phyloP scores from a whole-genome alignment of 1,140 invertebrate species.

The Stegodyphus mimosarum region DNA sequence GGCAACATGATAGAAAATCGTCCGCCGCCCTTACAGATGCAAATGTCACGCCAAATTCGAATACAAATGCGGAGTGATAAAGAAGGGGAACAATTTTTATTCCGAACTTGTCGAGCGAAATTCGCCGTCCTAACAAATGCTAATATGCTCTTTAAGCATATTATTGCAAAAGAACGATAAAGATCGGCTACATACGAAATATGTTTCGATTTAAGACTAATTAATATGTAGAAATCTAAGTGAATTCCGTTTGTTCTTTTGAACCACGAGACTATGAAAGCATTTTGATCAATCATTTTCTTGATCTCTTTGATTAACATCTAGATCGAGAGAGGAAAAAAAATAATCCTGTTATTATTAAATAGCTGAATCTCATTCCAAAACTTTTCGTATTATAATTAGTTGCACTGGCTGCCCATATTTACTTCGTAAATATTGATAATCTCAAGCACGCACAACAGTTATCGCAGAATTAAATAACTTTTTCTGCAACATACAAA shows the following conservation, averaged over 20 bases:
- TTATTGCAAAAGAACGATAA: slow-evolving; percentile 9
- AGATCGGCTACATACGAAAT: neutral
- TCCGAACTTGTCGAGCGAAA: neutral
- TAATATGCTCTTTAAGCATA: slow-evolving; percentile 15
- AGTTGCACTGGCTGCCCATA: no score
- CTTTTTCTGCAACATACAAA: neutral
- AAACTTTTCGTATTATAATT: no score
- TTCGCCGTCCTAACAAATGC: slow-evolving; percentile 8
- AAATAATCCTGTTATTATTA: no score
- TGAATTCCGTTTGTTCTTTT: neutral
- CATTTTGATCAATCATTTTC: no score
- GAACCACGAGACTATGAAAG: no score
- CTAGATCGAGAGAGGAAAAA: no score
- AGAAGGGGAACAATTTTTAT: slow-evolving; percentile 15
- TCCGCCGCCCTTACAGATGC: slow-evolving; percentile 11
- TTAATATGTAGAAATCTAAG: neutral
- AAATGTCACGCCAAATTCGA: slow-evolving; percentile 2
- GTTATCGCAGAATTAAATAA: neutral
- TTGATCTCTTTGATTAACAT: no score
- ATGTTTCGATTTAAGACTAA: neutral
- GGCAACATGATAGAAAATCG: neutral
- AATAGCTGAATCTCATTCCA: no score
- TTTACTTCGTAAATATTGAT: no score
- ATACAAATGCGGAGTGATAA: neutral
- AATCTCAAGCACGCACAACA: no score